phyloP scores from a whole-genome alignment of 2,888 invertebrate genomes.

The Hypomecis atomaria region DNA sequence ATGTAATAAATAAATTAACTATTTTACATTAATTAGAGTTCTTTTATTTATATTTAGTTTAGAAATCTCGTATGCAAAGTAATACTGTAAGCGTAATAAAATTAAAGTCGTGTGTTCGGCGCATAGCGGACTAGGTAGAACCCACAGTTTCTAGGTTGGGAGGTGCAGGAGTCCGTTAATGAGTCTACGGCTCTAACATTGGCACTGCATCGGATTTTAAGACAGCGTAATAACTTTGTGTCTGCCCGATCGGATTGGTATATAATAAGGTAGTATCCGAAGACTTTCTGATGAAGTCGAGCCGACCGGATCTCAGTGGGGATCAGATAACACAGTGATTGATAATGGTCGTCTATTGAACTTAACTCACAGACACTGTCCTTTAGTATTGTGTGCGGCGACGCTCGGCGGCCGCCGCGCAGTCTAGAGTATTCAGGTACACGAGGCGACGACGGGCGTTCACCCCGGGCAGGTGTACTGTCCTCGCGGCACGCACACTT shows the following conservation, averaged over 20 bases:
- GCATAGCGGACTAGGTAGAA: conserved; percentile 17
- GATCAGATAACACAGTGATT: too few relatives aligned
- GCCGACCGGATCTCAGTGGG: too few relatives aligned
- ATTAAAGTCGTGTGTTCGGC: conserved; percentile 63
- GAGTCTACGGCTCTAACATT: conserved; percentile 2
- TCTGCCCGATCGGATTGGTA: too few relatives aligned
- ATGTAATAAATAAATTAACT: conserved; percentile 66
- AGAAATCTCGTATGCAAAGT: conserved; percentile 58
- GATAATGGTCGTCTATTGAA: not conserved
- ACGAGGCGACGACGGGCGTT: conserved; percentile 36
- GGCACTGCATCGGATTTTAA: too few relatives aligned
- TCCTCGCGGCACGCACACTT: conserved; percentile 77
- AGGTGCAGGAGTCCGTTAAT: not conserved
- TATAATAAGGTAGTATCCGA: too few relatives aligned
- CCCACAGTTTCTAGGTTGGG: conserved; percentile 9
- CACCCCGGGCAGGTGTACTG: conserved; percentile 80
- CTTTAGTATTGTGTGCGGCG: conserved; percentile 6
- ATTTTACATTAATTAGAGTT: conserved; percentile 67
- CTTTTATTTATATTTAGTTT: conserved; percentile 64
- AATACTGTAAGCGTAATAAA: conserved; percentile 70
- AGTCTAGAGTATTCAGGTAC: conserved; percentile 24
- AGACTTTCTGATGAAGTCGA: too few relatives aligned
- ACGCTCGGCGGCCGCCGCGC: conserved; percentile 6
- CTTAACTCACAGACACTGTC: not conserved
- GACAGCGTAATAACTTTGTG: too few relatives aligned